Percentiles rank a stretch among this genome's conserved stretches.
Conservation (phyloP, 2,113 vertebrate genomes). For the Myocastor coypus region DNA sequence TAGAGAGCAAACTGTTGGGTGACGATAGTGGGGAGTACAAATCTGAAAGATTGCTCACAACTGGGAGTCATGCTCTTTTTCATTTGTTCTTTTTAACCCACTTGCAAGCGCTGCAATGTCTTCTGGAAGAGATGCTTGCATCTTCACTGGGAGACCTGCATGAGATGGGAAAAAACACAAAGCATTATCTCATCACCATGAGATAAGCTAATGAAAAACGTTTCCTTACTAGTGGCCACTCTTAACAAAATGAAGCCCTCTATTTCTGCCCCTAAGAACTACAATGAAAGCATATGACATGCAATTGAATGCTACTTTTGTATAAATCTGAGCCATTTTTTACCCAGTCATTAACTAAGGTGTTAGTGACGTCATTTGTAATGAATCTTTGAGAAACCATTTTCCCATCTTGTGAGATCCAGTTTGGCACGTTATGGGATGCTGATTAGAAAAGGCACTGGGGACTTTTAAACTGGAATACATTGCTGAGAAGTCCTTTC, state of each 20-base stretch:
- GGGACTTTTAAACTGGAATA: neutral
- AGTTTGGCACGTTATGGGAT: neutral
- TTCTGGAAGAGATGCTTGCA: neutral
- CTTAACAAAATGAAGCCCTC: neutral
- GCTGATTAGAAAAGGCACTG: neutral
- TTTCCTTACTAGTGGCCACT: neutral
- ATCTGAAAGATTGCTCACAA: constrained; percentile 37
- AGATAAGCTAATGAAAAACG: neutral
- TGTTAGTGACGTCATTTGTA: neutral
- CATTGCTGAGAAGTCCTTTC: neutral
- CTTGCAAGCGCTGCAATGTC: neutral
- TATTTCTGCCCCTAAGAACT: neutral
- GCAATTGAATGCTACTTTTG: constrained; percentile 21
- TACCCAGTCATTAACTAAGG: constrained; percentile 49
- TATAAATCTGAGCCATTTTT: constrained; percentile 51
- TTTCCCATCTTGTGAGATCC: neutral
- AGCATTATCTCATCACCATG: neutral
- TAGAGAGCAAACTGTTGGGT: constrained; percentile 28
- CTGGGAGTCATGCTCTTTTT: neutral
- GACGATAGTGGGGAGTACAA: constrained; percentile 48
- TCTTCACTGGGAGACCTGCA: constrained; percentile 26
- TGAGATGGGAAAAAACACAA: neutral
- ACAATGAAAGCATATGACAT: neutral
- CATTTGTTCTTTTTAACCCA: neutral
- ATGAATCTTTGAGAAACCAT: neutral